A percentile compares a stretch with the other conserved stretches of the same genome.
These are phyloP conservation scores for Siniperca undulata DNA, from an alignment of 2,797 vertebrate species.

Conservation along the genomic window DNA sequence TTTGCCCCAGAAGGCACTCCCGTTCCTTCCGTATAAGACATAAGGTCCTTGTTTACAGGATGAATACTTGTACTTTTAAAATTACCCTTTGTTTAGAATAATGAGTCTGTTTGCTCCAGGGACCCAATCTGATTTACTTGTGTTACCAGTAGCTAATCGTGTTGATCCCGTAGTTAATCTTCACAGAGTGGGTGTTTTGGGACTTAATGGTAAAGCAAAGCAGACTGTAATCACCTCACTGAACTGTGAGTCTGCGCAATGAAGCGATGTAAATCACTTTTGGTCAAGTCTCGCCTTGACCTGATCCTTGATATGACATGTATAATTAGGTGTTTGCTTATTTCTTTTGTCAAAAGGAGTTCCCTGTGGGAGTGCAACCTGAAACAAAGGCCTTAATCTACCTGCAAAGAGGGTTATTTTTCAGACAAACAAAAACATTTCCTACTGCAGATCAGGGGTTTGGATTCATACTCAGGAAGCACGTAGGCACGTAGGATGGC, in stretches of 20 bases:
- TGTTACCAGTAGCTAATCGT: conserved; percentile 76
- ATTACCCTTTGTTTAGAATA: conserved; percentile 68
- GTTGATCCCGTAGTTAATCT: conserved; percentile 72
- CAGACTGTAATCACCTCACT: conserved; percentile 54
- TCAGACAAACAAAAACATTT: conserved; percentile 39
- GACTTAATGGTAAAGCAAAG: conserved; percentile 56
- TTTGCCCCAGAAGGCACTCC: conserved; percentile 35
- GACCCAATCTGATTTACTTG: conserved; percentile 72
- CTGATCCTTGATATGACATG: conserved; percentile 49
- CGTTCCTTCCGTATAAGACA: conserved; percentile 43
- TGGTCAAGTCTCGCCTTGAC: conserved; percentile 40
- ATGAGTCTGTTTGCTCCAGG: conserved; percentile 61
- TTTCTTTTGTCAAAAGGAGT: conserved; percentile 32
- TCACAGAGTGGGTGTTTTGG: conserved; percentile 52
- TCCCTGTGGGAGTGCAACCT: conserved; percentile 23
- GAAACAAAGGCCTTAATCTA: conserved; percentile 38
- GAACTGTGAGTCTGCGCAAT: conserved; percentile 55
- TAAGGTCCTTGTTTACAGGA: conserved; percentile 56
- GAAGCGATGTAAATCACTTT: conserved; percentile 58
- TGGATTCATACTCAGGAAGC: conserved; percentile 18
- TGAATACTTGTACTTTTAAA: conserved; percentile 55
- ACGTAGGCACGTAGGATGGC: not conserved
- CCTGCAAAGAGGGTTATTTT: conserved; percentile 42
- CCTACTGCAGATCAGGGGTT: conserved; percentile 23
- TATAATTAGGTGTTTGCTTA: conserved; percentile 40